Percentiles rank a stretch among this genome's conserved stretches.
These are phyloP conservation scores for Pteruthius melanotis DNA, from an alignment of 2,113 vertebrate genomes.

Conservation along the genomic window DNA sequence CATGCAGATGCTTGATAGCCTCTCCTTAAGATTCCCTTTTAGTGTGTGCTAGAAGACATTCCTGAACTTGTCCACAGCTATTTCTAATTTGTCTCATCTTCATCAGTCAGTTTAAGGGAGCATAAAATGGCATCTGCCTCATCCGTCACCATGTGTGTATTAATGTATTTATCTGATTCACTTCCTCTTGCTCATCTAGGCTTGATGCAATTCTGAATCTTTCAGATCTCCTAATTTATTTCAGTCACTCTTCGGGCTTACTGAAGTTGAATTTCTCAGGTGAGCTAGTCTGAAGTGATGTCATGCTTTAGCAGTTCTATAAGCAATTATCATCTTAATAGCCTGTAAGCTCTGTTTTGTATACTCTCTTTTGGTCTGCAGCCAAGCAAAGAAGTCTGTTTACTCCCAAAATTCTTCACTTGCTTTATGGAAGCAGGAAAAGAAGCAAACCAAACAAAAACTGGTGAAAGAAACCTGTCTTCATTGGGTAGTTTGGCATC, in stretches of 20 bases:
- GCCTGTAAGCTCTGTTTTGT: conserved; percentile 60
- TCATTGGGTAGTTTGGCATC: not conserved
- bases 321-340: conserved; percentile 76
- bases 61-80: conserved; percentile 71
- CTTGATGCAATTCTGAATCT: conserved; percentile 70
- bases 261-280: conserved; percentile 75
- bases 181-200: conserved; percentile 63
- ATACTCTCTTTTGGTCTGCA: conserved; percentile 47
- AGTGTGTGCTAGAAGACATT: conserved; percentile 31
- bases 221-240: conserved; percentile 77
- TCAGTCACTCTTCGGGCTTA: conserved; percentile 68
- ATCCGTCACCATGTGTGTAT: conserved; percentile 70
- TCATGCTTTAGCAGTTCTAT: conserved; percentile 71
- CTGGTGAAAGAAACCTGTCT: not conserved
- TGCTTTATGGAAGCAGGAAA: not conserved
- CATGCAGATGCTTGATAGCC: not conserved
- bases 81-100: conserved; percentile 80
- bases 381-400: conserved; percentile 34
- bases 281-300: conserved; percentile 71
- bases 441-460: not conserved
- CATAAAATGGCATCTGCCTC: conserved; percentile 77
- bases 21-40: conserved; percentile 68
- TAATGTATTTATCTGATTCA: conserved; percentile 77
- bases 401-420: not conserved
- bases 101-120: conserved; percentile 77